Conservation (phyloP, 2,888 invertebrate genomes). For the Eupithecia dodoneata region DNA sequence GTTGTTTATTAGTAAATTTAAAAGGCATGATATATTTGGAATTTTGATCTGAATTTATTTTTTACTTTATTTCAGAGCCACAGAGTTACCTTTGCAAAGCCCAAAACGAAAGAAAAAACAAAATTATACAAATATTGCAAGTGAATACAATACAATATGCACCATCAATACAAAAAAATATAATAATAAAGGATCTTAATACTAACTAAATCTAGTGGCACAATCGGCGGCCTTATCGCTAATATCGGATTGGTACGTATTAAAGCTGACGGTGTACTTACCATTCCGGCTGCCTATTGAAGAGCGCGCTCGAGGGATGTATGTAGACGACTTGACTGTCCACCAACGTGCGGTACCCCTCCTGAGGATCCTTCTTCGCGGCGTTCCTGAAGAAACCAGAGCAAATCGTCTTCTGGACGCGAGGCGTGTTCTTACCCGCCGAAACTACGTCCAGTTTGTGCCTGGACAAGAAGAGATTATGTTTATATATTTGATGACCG, state of each 20-base stretch:
- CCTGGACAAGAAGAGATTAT: constrained; percentile 66
- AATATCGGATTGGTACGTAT: no score
- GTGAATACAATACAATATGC: neutral
- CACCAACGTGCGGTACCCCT: constrained; percentile 97
- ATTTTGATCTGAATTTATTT: neutral
- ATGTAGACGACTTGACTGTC: constrained; percentile 99
- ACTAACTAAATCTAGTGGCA: no score
- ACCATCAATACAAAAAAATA: no score
- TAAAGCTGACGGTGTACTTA: constrained; percentile 60
- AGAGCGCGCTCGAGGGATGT: constrained; percentile 98
- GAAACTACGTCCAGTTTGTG: constrained; percentile 98
- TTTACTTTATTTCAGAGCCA: neutral
- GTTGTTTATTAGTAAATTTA: neutral
- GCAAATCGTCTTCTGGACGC: constrained; percentile 98
- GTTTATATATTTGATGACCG: no score
- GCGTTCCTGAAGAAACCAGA: constrained; percentile 99
- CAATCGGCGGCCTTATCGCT: no score
- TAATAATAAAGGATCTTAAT: no score
- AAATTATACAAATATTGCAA: neutral
- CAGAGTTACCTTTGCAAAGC: neutral
- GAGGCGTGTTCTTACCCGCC: constrained; percentile 96
- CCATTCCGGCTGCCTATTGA: constrained; percentile 99
- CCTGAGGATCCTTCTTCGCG: constrained; percentile 99
- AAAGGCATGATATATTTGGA: neutral
- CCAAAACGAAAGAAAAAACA: no score